Percentiles rank a stretch among this genome's conserved stretches.
phyloP scores from a whole-genome alignment of 2,113 vertebrate genomes.

The Mesoclemmys tuberculata region DNA sequence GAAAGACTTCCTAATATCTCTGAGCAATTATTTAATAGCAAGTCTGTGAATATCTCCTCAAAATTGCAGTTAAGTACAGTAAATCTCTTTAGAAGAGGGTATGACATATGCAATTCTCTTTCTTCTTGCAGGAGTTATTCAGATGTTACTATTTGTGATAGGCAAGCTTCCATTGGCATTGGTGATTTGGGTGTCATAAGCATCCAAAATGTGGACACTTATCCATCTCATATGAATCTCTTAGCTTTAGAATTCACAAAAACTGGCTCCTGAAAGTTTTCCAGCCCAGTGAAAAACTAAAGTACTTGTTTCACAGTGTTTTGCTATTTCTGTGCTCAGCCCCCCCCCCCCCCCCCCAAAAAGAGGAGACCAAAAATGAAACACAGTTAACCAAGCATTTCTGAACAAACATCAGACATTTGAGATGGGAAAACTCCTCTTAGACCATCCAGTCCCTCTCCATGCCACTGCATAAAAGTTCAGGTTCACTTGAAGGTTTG shows the following conservation, averaged over 20 bases:
- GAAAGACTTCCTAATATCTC: not conserved
- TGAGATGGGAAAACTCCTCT: not conserved
- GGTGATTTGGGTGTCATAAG: not conserved
- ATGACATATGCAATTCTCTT: not conserved
- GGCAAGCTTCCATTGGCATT: not conserved
- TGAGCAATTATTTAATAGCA: not conserved
- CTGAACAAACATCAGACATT: fast-evolving
- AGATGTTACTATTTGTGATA: not conserved
- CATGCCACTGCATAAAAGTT: not conserved
- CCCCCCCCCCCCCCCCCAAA: not conserved
- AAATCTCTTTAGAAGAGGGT: not conserved
- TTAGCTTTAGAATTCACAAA: not conserved
- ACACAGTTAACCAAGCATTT: not conserved
- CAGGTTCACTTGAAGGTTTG: not conserved
- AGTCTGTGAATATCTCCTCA: not conserved
- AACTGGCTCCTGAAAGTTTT: not conserved
- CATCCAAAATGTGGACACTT: not conserved
- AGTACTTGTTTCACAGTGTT: not conserved
- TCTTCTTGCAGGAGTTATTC: not conserved
- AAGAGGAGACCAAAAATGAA: fast-evolving
- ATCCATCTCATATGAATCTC: not conserved
- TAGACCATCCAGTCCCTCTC: not conserved
- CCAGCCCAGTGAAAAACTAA: not conserved
- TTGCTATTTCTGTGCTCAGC: not conserved
- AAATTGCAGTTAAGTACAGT: not conserved